Percentiles rank a stretch among this genome's conserved stretches.
Evolutionary conservation across 2,888 invertebrate genomes (phyloP).

Genomic region (Scaptomyza reducta): DNA sequence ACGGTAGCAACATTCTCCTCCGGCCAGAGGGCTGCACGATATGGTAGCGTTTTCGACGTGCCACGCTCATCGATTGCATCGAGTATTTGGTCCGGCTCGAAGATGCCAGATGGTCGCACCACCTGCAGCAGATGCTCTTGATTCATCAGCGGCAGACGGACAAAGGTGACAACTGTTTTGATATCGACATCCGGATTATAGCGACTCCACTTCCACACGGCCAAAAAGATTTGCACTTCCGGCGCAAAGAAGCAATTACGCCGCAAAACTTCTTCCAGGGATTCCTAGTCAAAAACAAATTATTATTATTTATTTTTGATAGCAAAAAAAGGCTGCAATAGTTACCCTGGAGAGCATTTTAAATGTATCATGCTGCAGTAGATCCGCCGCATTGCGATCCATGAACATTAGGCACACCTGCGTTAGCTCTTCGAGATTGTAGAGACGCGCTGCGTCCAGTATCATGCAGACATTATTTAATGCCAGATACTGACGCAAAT

Average conservation of each 20-base stretch:
- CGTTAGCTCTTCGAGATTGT: constrained; percentile 88
- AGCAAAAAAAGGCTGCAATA: background rate
- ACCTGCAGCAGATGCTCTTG: constrained; percentile 94
- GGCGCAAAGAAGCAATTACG: constrained; percentile 98
- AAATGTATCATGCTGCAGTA: constrained; percentile 94
- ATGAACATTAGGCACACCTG: constrained; percentile 95
- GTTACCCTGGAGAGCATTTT: constrained; percentile 90
- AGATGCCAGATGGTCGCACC: constrained; percentile 93
- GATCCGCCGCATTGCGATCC: constrained; percentile 94
- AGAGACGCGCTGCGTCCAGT: constrained; percentile 93
- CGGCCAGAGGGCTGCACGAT: constrained; percentile 92
- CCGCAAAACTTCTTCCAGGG: constrained; percentile 92
- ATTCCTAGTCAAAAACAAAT: constrained; percentile 77
- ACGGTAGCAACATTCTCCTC: constrained; percentile 96
- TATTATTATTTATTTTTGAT: too few species aligned
- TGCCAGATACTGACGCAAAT: constrained; percentile 94
- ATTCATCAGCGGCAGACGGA: constrained; percentile 94
- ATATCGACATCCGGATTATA: constrained; percentile 88
- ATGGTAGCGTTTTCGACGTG: constrained; percentile 91
- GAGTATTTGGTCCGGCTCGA: constrained; percentile 94
- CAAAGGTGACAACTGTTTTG: constrained; percentile 86
- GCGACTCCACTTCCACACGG: constrained; percentile 94
- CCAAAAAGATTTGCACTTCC: constrained; percentile 97
- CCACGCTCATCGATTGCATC: constrained; percentile 97
- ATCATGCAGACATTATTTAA: constrained; percentile 97